phyloP scores from a whole-genome alignment of 2,113 vertebrate species.

The Perca fluviatilis region DNA sequence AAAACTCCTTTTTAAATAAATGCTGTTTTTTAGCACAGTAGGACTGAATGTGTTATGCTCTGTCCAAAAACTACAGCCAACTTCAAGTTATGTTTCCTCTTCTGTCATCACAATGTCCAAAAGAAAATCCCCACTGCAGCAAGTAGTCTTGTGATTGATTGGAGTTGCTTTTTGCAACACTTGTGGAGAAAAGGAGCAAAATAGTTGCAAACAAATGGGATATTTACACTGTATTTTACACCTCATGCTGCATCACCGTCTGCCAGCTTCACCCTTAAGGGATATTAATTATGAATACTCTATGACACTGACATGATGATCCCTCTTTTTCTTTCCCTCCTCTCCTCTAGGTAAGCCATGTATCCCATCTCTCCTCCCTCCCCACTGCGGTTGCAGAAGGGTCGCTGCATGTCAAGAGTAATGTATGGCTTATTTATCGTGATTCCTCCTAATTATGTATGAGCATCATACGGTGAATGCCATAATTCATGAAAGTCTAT shows the following conservation, averaged over 20 bases:
- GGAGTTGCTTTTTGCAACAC: neutral
- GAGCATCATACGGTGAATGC: constrained; percentile 42
- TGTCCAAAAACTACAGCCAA: constrained; percentile 2
- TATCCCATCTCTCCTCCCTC: neutral
- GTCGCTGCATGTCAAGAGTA: constrained; percentile 65
- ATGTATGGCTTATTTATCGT: constrained; percentile 71
- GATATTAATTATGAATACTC: constrained; percentile 63
- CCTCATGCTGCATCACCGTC: constrained; percentile 11
- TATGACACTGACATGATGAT: constrained; percentile 48
- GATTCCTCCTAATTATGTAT: constrained; percentile 57
- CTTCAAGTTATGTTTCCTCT: neutral
- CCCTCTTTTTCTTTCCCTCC: constrained; percentile 24
- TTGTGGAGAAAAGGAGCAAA: constrained; percentile 1
- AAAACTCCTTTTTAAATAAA: constrained; percentile 26
- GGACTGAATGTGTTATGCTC: neutral
- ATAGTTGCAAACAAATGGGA: constrained; percentile 33
- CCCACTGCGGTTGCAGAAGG: constrained; percentile 20
- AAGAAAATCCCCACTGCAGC: neutral
- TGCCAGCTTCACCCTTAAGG: constrained; percentile 27
- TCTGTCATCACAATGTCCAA: neutral
- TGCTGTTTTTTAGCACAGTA: neutral
- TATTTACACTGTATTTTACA: constrained; percentile 34
- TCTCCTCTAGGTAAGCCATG: constrained; percentile 73
- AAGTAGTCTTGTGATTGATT: constrained; percentile 3
- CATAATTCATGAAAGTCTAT: constrained; percentile 46